These are phyloP conservation scores for Neelides folsomi DNA, from an alignment of 2,888 invertebrate species.

Conservation along the genomic window DNA sequence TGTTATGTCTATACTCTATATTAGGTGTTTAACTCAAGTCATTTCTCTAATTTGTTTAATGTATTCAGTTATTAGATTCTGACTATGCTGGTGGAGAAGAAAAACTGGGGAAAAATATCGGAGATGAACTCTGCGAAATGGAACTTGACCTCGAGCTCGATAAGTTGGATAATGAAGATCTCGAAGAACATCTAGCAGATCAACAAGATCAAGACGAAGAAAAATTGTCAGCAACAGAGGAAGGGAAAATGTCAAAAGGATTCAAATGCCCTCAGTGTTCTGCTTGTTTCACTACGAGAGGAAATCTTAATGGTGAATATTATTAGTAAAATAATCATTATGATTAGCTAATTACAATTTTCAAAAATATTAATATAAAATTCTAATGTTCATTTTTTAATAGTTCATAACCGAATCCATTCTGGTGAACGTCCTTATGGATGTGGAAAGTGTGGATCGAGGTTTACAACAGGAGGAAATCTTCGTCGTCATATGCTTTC, in stretches of 20 bases:
- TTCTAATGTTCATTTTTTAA: neutral
- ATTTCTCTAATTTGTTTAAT: too few species aligned
- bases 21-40: too few species aligned
- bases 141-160: too few species aligned
- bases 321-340: too few species aligned
- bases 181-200: too few species aligned
- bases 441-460: slow-evolving; percentile 11
- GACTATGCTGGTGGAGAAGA: too few species aligned
- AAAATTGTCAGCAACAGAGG: neutral
- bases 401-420: slow-evolving; percentile 12
- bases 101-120: too few species aligned
- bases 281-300: slow-evolving; percentile 1
- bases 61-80: too few species aligned
- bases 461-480: slow-evolving; percentile 16
- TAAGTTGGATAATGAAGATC: too few species aligned
- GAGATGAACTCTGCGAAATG: too few species aligned
- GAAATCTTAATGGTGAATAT: slow-evolving; percentile 5
- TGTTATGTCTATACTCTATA: too few species aligned
- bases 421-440: slow-evolving; percentile 10
- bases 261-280: slow-evolving; percentile 3
- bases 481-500: slow-evolving; percentile 15
- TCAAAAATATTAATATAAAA: neutral
- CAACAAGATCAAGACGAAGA: too few species aligned
- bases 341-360: neutral
- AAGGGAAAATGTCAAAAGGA: neutral